Conservation (phyloP, 2,797 vertebrate genomes). For the Menidia menidia region DNA sequence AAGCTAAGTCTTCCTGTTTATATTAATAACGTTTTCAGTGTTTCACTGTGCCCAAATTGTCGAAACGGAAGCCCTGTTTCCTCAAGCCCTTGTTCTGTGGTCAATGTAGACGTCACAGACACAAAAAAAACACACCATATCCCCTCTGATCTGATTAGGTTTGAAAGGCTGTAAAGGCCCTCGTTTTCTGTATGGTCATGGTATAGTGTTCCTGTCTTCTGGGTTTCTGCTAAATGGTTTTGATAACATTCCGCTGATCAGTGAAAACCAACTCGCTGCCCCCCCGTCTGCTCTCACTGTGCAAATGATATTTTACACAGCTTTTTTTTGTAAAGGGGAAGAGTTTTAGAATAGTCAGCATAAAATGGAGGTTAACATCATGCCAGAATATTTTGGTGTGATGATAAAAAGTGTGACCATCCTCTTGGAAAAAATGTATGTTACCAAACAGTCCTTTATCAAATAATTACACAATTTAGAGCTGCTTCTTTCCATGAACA, state of each 20-base stretch:
- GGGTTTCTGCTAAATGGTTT: constrained; percentile 33
- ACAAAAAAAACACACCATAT: constrained; percentile 32
- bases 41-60: neutral
- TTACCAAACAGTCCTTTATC: constrained; percentile 11
- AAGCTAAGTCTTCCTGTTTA: neutral
- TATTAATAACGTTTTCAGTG: neutral
- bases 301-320: constrained; percentile 11
- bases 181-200: constrained; percentile 27
- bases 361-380: neutral
- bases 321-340: neutral
- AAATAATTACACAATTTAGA: neutral
- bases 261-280: constrained; percentile 20
- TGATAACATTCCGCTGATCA: constrained; percentile 41
- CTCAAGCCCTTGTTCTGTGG: neutral
- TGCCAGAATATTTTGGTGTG: constrained; percentile 12
- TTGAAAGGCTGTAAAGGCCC: constrained; percentile 26
- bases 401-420: neutral
- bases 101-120: constrained; percentile 7
- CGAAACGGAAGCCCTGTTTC: neutral
- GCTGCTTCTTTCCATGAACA: constrained; percentile 24
- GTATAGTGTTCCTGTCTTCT: constrained; percentile 11
- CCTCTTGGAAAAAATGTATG: constrained; percentile 1
- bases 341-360: neutral
- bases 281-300: constrained; percentile 35
- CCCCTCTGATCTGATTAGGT: constrained; percentile 35